Conservation (phyloP, 2,797 vertebrate species). For the Myripristis murdjan region DNA sequence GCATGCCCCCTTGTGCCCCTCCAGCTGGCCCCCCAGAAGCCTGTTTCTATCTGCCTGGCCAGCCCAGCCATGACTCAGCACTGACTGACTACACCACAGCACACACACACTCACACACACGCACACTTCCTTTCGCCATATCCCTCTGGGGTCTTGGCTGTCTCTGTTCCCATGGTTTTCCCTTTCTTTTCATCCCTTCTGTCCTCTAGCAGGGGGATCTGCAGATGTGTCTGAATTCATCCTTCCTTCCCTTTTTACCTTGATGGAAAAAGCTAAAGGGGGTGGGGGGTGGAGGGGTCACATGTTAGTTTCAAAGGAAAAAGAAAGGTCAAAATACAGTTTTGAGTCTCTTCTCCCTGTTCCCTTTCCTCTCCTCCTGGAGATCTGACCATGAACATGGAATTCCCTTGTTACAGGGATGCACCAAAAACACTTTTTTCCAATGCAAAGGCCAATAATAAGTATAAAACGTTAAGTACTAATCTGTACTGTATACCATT, state of each 20-base stretch:
- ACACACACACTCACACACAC: slow-evolving; percentile 36
- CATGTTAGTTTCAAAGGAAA: slow-evolving; percentile 28
- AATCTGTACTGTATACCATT: too few species aligned
- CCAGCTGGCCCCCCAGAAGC: slow-evolving; percentile 83
- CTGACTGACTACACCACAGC: slow-evolving; percentile 64
- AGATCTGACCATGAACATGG: slow-evolving; percentile 39
- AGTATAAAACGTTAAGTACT: too few species aligned
- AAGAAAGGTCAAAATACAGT: slow-evolving; percentile 27
- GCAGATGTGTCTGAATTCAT: slow-evolving; percentile 64
- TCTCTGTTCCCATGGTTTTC: slow-evolving; percentile 80
- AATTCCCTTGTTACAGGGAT: slow-evolving; percentile 47
- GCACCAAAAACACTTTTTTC: too few species aligned
- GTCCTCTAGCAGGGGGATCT: slow-evolving; percentile 56
- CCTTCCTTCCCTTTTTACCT: slow-evolving; percentile 61
- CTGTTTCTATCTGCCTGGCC: slow-evolving; percentile 91
- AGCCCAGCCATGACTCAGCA: slow-evolving; percentile 95
- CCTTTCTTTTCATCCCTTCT: slow-evolving; percentile 63
- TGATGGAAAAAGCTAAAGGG: slow-evolving; percentile 5
- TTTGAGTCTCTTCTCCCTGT: slow-evolving; percentile 4
- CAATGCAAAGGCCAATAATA: too few species aligned
- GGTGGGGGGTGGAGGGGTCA: too few species aligned
- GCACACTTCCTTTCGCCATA: slow-evolving; percentile 80
- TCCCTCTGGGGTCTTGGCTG: slow-evolving; percentile 65
- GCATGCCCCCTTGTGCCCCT: slow-evolving; percentile 75
- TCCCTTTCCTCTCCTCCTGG: slow-evolving; percentile 34